Evolutionary conservation across 2,797 vertebrate genomes (phyloP).

Genomic region (Pogonophryne albipinna): DNA sequence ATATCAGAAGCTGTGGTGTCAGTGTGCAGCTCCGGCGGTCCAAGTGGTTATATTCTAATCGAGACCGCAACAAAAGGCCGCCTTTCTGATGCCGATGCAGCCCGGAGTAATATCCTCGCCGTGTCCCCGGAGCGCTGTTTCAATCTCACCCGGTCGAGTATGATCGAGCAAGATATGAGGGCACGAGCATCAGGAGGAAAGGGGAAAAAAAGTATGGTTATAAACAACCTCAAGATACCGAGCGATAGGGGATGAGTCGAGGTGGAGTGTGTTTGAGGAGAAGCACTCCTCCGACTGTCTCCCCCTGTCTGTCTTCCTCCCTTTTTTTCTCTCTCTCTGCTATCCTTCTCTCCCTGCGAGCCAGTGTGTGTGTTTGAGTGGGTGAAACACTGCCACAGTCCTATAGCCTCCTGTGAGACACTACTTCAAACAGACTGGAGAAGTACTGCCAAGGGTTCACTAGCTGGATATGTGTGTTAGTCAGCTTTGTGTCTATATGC

Average conservation of each 20-base stretch:
- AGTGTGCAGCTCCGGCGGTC: constrained; percentile 28
- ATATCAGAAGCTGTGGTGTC: constrained; percentile 43
- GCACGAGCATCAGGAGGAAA: constrained; percentile 8
- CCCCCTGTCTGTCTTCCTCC: constrained; percentile 42
- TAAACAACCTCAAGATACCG: constrained; percentile 67
- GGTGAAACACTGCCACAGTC: constrained; percentile 76
- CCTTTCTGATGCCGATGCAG: constrained; percentile 52
- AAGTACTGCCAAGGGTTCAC: constrained; percentile 85
- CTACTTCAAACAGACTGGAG: constrained; percentile 90
- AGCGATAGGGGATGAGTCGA: constrained; percentile 61
- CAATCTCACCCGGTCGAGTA: constrained; percentile 64
- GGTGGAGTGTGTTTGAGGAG: constrained; percentile 63
- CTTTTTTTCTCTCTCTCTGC: constrained; percentile 42
- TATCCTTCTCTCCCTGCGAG: constrained; percentile 56
- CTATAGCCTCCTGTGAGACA: constrained; percentile 81
- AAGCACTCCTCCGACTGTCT: constrained; percentile 63
- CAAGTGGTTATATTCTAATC: constrained; percentile 59
- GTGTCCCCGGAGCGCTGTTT: constrained; percentile 59
- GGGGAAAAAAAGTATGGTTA: constrained; percentile 17
- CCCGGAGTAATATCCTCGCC: constrained; percentile 66
- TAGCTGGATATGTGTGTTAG: constrained; percentile 47
- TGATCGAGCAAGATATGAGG: constrained; percentile 65
- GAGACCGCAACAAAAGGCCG: constrained; percentile 57
- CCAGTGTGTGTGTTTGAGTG: constrained; percentile 68
- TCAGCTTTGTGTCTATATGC: constrained; percentile 41